Base-by-base conservation (phyloP, 2,113 vertebrate species). In the Salvator merianae region DNA sequence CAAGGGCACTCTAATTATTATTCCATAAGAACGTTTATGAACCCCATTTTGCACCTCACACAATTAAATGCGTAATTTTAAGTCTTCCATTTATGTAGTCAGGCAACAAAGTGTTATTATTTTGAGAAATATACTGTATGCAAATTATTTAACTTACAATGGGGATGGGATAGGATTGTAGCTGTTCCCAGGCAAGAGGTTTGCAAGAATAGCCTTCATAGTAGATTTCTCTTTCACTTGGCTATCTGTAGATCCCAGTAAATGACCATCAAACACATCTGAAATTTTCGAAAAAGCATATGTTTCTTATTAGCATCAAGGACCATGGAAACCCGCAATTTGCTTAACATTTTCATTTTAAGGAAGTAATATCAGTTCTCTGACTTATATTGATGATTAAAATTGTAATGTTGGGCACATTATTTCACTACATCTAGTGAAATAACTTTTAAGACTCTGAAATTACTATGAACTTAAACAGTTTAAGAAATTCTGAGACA, bases 161-260 rank as follows among this genome's bases (percentile, higher is more conserved):
- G 99, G 99, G 86, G 99, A 96, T 2, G 98, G 98, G 91, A 99
- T 98, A 72, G 98, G 96, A 91, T 97, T 99, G 91, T 98, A 99
- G 89, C 95, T 99, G 95, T 98, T 99, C 87, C 99, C 98, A 68
- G 98, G 99, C 90, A 99, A 96, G 89, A 99, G 95, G 93, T 99
- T 99, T 83, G 99, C 99, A 79, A 99, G 96, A 94, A 99, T 99
- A 85, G 99, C 97, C 93, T 99, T 99, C 99, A 99, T 99, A 76
- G 98, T 99, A 93, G 99, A 99, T 38, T 99, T 99, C 92, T 99
- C 99, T 90, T 99, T 99, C 88, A 99, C 98, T 89, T 99, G 98
- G 90, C 97, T 99, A 90, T 99, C 99, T 71, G 93, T 96, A 89
- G 98, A 99, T 86, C 98, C 98, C 93, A 98, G 84, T 84, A 97